These are phyloP conservation scores for Hozukius guyotensis DNA, from an alignment of 2,797 vertebrate species.

Conservation along the genomic window DNA sequence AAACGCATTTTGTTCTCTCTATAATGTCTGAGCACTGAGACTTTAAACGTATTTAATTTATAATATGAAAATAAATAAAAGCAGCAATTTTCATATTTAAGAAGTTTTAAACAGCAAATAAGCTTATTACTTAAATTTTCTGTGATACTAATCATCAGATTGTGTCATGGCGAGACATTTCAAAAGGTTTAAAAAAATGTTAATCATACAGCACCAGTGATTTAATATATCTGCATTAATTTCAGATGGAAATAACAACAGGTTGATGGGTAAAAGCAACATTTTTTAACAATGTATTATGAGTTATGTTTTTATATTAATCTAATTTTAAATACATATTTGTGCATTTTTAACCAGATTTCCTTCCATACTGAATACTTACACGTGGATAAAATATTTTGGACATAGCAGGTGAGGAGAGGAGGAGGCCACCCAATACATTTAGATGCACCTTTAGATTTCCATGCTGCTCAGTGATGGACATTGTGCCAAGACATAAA, in stretches of 20 bases:
- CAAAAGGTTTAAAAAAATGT: background rate
- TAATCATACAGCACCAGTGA: background rate
- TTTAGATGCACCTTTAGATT: conserved; percentile 3
- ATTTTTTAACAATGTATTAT: too few species aligned
- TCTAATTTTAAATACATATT: background rate
- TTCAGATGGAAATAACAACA: too few species aligned
- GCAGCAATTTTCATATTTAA: background rate
- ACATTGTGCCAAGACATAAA: background rate
- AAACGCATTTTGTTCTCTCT: background rate
- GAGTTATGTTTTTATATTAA: background rate
- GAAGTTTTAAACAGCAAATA: background rate
- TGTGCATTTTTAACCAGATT: too few species aligned
- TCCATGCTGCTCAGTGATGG: conserved; percentile 13
- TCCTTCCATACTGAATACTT: background rate
- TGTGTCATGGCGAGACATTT: background rate
- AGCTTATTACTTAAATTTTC: background rate
- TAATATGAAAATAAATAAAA: background rate
- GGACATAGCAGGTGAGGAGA: background rate
- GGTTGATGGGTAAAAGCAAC: too few species aligned
- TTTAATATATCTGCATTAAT: accelerated
- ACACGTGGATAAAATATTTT: background rate
- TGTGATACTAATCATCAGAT: background rate
- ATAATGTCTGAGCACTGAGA: background rate
- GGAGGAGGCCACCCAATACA: background rate
- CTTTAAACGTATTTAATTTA: background rate